Evolutionary conservation across 2,113 vertebrate genomes (phyloP).

Genomic region (Accipiter virgatus): DNA sequence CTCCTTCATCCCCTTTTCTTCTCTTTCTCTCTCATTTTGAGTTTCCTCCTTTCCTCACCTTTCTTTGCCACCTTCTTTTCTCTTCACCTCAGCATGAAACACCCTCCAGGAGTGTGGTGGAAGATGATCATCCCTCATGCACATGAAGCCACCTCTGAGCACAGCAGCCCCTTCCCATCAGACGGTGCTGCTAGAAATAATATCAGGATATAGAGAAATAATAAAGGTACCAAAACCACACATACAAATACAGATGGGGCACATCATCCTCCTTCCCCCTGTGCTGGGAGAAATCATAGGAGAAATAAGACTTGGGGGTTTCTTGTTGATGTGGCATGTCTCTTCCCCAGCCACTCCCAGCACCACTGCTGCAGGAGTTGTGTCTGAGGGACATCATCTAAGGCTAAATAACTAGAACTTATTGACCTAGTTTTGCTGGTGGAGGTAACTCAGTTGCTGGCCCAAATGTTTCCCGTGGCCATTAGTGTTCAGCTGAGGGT

Average conservation of each 20-base stretch:
- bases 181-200: neutral
- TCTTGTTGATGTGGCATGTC: neutral
- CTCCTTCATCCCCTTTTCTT: neutral
- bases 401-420: neutral
- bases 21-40: neutral
- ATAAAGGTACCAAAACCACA: neutral
- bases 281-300: neutral
- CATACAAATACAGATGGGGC: accelerated
- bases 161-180: neutral
- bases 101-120: neutral
- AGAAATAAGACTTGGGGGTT: neutral
- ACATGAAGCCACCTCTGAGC: neutral
- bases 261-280: neutral
- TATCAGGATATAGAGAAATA: neutral
- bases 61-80: neutral
- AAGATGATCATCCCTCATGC: neutral
- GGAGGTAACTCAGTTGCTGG: neutral
- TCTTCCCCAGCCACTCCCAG: neutral
- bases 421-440: neutral
- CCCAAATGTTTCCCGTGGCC: neutral
- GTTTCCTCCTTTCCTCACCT: neutral
- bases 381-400: neutral
- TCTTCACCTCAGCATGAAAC: neutral
- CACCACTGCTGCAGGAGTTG: neutral
- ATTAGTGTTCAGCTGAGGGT: neutral